phyloP scores from a whole-genome alignment of 2,797 vertebrate genomes.

The Leuciscus waleckii region DNA sequence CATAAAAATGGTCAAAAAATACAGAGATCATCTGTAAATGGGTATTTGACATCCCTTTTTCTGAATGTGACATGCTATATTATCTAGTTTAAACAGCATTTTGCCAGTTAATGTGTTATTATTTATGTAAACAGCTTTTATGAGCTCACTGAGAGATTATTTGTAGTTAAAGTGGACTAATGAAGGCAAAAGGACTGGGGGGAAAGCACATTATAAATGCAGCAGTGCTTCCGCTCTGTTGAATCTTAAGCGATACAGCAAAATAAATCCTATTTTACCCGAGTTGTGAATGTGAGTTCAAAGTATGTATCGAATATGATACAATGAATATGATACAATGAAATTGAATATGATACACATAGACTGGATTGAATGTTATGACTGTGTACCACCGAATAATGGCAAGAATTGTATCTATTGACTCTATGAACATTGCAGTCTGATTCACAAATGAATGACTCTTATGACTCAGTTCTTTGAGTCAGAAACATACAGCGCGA shows the following conservation, averaged over 20 bases:
- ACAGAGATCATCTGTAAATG: conserved; percentile 1
- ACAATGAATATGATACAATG: not conserved
- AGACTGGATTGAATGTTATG: not conserved
- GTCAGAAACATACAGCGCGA: not conserved
- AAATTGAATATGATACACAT: not conserved
- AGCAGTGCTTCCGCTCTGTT: not conserved
- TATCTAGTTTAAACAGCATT: not conserved
- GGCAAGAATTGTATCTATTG: not conserved
- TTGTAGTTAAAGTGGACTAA: not conserved
- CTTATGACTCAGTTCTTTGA: no score
- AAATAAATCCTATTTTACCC: not conserved
- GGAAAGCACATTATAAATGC: not conserved
- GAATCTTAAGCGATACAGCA: not conserved
- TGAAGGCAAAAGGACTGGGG: not conserved
- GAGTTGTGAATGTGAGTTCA: not conserved
- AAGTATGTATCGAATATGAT: not conserved
- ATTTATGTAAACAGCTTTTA: not conserved
- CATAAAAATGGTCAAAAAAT: not conserved
- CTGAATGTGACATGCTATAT: not conserved
- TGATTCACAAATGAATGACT: not conserved
- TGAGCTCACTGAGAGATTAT: not conserved
- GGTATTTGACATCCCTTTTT: not conserved
- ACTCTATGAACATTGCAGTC: not conserved
- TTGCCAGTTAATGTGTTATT: not conserved
- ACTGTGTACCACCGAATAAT: not conserved